Percentiles rank a stretch among this genome's conserved stretches.
These are phyloP conservation scores for Drosophila subpulchrella DNA, from an alignment of 1,140 invertebrate genomes.

Conservation along the genomic window DNA sequence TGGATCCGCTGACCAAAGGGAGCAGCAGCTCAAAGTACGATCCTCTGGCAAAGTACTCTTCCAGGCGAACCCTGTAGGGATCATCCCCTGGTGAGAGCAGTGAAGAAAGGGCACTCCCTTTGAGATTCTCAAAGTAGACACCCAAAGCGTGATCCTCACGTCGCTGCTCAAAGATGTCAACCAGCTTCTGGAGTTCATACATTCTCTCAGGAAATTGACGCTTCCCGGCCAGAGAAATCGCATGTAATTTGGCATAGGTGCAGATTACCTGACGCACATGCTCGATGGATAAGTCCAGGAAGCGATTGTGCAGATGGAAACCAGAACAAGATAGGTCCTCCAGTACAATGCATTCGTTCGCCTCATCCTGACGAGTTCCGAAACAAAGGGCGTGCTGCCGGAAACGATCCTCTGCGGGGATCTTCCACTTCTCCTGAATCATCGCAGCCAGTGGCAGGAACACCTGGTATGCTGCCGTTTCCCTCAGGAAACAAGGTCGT, in stretches of 20 bases:
- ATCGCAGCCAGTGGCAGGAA: conserved; percentile 78
- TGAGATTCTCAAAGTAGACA: conserved; percentile 64
- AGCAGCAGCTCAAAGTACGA: conserved; percentile 53
- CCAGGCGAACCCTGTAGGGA: conserved; percentile 31
- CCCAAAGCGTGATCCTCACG: conserved; percentile 48
- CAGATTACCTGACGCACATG: conserved; percentile 85
- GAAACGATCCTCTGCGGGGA: conserved; percentile 59
- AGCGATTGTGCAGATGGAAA: conserved; percentile 85
- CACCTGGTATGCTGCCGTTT: conserved; percentile 77
- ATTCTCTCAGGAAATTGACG: conserved; percentile 59
- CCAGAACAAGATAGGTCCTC: conserved; percentile 85
- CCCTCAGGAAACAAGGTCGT: conserved; percentile 71
- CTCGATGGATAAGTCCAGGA: conserved; percentile 82
- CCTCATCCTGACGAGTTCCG: conserved; percentile 66
- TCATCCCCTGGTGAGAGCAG: conserved; percentile 11
- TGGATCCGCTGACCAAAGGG: conserved; percentile 35
- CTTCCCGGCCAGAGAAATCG: conserved; percentile 85
- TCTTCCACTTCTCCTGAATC: conserved; percentile 67
- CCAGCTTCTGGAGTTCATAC: conserved; percentile 56
- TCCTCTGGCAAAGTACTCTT: conserved; percentile 43
- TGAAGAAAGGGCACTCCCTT: conserved; percentile 50
- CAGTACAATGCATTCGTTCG: conserved; percentile 85
- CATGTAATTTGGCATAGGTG: conserved; percentile 86
- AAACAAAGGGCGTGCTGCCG: conserved; percentile 83
- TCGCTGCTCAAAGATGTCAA: conserved; percentile 75